Percentiles rank a stretch among this genome's conserved stretches.
Conservation (phyloP, 37 sponge, comb jelly and placozoan genomes). For the Ephydatia muelleri region DNA sequence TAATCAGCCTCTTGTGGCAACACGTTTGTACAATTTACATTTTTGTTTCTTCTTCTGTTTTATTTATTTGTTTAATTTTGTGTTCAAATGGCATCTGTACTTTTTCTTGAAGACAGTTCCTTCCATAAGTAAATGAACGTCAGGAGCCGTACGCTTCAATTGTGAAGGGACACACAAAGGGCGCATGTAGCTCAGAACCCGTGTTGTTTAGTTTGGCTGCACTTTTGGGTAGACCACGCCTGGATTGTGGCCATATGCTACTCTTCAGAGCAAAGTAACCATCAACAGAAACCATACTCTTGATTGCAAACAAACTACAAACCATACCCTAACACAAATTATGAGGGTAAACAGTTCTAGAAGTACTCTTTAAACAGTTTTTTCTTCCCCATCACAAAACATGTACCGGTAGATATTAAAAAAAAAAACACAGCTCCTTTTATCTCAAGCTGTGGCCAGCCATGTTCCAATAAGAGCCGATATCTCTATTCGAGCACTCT, state of each 20-base stretch:
- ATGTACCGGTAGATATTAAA: no score
- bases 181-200: no score
- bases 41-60: not conserved
- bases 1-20: not conserved
- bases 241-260: not conserved
- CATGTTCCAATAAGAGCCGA: conserved; percentile 11
- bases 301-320: not conserved
- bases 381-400: no score
- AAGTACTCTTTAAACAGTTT: no score
- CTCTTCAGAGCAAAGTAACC: not conserved
- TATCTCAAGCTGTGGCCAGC: conserved; percentile 6
- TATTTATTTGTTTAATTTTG: not conserved
- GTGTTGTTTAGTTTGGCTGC: no score
- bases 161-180: no score
- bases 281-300: not conserved
- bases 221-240: no score
- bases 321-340: not conserved
- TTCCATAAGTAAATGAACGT: no score
- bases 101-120: not conserved
- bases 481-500: conserved; percentile 42
- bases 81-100: not conserved
- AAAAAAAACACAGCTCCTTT: no score
- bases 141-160: no score
- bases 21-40: not conserved
- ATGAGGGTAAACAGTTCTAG: no score